A percentile compares a stretch with the other conserved stretches of the same genome.
phyloP scores from a whole-genome alignment of 2,113 vertebrate species.

The Athene noctua region DNA sequence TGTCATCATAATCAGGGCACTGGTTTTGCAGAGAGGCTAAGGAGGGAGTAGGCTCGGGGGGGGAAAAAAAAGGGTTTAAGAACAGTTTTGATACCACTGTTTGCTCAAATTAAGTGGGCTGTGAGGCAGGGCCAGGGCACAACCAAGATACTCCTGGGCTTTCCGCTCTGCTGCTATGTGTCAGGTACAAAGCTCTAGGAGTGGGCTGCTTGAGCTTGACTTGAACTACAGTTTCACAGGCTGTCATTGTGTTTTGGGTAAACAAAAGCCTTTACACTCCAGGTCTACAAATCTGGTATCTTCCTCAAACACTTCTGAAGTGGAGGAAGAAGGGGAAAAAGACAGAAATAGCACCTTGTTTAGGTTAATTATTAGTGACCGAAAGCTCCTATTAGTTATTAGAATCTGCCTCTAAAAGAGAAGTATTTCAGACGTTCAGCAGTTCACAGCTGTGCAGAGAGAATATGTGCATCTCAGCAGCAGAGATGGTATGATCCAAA shows the following conservation, averaged over 20 bases:
- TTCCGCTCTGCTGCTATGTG: not conserved
- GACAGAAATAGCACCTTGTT: not conserved
- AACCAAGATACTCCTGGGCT: not conserved
- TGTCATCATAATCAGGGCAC: not conserved
- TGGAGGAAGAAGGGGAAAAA: not conserved
- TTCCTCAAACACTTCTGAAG: not conserved
- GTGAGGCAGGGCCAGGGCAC: not conserved
- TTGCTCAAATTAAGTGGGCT: not conserved
- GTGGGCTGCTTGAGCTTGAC: not conserved
- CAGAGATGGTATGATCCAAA: not conserved
- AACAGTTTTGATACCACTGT: not conserved
- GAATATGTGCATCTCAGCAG: not conserved
- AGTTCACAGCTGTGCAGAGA: not conserved
- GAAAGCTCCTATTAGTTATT: not conserved
- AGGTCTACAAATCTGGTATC: not conserved
- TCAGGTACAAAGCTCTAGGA: not conserved
- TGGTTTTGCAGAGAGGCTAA: not conserved
- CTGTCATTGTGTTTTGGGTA: not conserved
- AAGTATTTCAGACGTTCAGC: not conserved
- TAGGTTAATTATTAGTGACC: conserved; percentile 8
- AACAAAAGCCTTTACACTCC: not conserved
- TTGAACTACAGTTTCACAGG: not conserved
- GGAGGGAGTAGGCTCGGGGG: not conserved
- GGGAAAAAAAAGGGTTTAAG: not conserved
- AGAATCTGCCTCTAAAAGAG: not conserved